These are phyloP conservation scores for Lucinisca nassula DNA, from an alignment of 2,888 invertebrate species.

Conservation along the genomic window DNA sequence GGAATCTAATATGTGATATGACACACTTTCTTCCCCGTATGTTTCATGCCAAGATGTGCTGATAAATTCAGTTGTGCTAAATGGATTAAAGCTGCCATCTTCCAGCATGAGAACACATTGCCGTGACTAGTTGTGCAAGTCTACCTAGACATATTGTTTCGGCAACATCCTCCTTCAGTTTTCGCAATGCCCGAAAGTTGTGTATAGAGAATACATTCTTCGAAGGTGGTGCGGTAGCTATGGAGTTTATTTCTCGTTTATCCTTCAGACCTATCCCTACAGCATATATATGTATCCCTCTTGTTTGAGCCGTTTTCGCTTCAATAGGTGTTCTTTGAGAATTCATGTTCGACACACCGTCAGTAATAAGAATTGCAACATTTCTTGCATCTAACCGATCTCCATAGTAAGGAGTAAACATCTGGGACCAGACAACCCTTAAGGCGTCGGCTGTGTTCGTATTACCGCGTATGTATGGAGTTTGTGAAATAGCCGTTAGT, in stretches of 20 bases:
- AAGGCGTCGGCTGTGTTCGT: slow-evolving; percentile 81
- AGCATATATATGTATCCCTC: slow-evolving; percentile 71
- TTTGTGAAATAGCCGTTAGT: slow-evolving; percentile 65
- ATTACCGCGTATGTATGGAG: slow-evolving; percentile 72
- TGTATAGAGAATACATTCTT: slow-evolving; percentile 68
- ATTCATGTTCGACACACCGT: slow-evolving; percentile 82
- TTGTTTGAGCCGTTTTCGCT: slow-evolving; percentile 66
- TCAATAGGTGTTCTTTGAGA: slow-evolving; percentile 76
- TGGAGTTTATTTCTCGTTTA: slow-evolving; percentile 71
- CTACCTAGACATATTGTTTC: slow-evolving; percentile 63
- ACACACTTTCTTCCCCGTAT: too few relatives aligned
- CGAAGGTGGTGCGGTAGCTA: slow-evolving; percentile 68
- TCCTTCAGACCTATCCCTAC: slow-evolving; percentile 75
- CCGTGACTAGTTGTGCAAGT: background rate
- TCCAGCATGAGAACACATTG: background rate
- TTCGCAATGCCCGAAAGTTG: slow-evolving; percentile 68
- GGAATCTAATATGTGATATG: too few relatives aligned
- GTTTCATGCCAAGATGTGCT: too few relatives aligned
- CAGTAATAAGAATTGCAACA: slow-evolving; percentile 79
- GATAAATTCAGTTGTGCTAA: too few relatives aligned
- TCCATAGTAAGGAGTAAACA: slow-evolving; percentile 75
- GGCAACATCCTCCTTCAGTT: slow-evolving; percentile 72
- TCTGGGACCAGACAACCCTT: slow-evolving; percentile 68
- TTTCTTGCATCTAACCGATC: slow-evolving; percentile 76
- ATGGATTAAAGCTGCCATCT: background rate